Evolutionary conservation across 2,888 invertebrate genomes (phyloP).

Genomic region (Synergus itoensis): DNA sequence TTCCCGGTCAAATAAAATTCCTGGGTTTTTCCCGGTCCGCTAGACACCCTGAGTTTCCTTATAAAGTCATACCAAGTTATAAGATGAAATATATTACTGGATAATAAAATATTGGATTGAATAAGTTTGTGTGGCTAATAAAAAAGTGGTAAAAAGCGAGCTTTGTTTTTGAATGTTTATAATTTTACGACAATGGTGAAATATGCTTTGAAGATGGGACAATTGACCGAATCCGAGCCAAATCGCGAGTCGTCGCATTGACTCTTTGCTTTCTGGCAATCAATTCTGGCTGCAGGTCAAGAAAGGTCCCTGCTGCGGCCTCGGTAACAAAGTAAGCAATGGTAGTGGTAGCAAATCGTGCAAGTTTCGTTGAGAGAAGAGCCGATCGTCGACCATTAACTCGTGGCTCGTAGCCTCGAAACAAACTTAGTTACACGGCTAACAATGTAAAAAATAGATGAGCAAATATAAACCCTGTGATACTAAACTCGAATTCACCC

Average conservation of each 20-base stretch:
- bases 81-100: too few relatives aligned
- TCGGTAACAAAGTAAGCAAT: neutral
- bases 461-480: neutral
- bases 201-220: slow-evolving; percentile 4
- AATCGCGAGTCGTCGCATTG: slow-evolving; percentile 12
- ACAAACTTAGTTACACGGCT: neutral
- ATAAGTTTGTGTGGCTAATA: neutral
- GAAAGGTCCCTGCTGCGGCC: neutral
- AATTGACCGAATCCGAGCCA: slow-evolving; percentile 16
- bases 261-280: slow-evolving; percentile 42
- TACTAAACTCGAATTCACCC: neutral
- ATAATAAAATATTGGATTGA: neutral
- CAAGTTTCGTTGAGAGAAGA: slow-evolving; percentile 16
- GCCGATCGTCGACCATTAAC: slow-evolving; percentile 19
- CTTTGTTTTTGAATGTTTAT: neutral
- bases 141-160: slow-evolving; percentile 14
- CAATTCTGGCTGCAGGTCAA: slow-evolving; percentile 50
- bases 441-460: neutral
- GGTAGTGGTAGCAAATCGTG: neutral
- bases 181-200: slow-evolving; percentile 3
- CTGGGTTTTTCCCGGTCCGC: too few relatives aligned
- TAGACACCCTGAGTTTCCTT: too few relatives aligned
- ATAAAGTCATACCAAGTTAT: too few relatives aligned
- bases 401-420: slow-evolving; percentile 7
- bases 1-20: too few relatives aligned